Percentiles rank a stretch among this genome's conserved stretches.
Evolutionary conservation across 2,797 vertebrate genomes (phyloP).

Genomic region (Anas acuta): DNA sequence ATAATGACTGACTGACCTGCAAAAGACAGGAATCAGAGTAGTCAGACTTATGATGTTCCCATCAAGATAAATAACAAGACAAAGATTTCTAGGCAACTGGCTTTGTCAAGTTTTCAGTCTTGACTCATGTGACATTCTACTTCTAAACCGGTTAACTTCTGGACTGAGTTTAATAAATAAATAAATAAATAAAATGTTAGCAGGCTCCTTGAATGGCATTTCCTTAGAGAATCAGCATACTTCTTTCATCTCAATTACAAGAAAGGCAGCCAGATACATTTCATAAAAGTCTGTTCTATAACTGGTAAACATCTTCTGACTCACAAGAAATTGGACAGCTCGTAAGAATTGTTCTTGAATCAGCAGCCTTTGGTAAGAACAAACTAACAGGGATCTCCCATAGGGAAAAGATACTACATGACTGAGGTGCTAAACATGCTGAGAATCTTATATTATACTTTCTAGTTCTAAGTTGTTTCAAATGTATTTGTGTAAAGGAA

Average conservation of each 20-base stretch:
- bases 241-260: background rate
- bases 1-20: background rate
- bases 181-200: no score
- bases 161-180: background rate
- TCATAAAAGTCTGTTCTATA: background rate
- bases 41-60: background rate
- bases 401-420: background rate
- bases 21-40: background rate
- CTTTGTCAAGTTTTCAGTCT: background rate
- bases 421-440: background rate
- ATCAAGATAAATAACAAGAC: accelerated
- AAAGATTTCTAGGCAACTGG: background rate
- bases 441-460: background rate
- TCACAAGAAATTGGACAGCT: background rate
- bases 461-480: background rate
- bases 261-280: background rate
- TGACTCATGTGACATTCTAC: background rate
- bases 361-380: background rate
- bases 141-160: background rate
- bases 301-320: background rate
- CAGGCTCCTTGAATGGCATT: background rate
- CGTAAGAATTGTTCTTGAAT: background rate
- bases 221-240: background rate
- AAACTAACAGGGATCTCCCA: background rate
- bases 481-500: background rate